Base-by-base conservation (phyloP, 2,888 invertebrate species). In the Rotaria magnacalcarata region DNA sequence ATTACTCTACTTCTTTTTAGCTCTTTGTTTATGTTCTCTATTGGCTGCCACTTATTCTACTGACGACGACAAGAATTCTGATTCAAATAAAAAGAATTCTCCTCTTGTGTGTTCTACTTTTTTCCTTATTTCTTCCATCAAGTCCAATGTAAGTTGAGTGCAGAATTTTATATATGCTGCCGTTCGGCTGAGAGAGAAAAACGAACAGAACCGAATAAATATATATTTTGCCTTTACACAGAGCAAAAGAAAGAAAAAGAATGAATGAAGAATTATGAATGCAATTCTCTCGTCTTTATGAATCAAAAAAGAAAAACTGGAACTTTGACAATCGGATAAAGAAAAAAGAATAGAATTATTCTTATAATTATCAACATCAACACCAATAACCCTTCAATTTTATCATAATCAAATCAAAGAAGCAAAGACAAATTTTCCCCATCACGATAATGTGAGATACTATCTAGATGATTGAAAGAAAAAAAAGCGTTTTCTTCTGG, bases 21-120 rank as follows among this genome's bases (percentile, higher is more conserved):
- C 34, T 67, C 10, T 67, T 34, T 27, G 67, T 16, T 67, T 16
- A 34, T 67, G 27, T 34, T 67, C 67, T 67, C 67, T 67, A 67
- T 27, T 16, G 67, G 2, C 27, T 67, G 67, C 34, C 27, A 67
- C 67, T 67, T 27, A 27, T 67, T 27, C 67, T 67, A 34, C 67
- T 67, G 67, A 67, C 67, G 67, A 27, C 67, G 27, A 67, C 67
- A 34, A 67, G 67, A 67, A 67, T 67, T 67, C 67, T 67, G 67
- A 16, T 27, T 34, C 27, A 67, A 67, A 10, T 27, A 67, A 67
- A 56, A 67, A 67, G 67, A 67, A 67, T 67, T 67, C 67, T 67
- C 11, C 67, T 34, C 34, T 34, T 67, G 10, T 67, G 67, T 27
- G 27, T 27, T 34, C 34, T 27, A 67, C 27, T 67, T 67, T 27